phyloP scores from a whole-genome alignment of 2,888 invertebrate species.

The Meganola albula region DNA sequence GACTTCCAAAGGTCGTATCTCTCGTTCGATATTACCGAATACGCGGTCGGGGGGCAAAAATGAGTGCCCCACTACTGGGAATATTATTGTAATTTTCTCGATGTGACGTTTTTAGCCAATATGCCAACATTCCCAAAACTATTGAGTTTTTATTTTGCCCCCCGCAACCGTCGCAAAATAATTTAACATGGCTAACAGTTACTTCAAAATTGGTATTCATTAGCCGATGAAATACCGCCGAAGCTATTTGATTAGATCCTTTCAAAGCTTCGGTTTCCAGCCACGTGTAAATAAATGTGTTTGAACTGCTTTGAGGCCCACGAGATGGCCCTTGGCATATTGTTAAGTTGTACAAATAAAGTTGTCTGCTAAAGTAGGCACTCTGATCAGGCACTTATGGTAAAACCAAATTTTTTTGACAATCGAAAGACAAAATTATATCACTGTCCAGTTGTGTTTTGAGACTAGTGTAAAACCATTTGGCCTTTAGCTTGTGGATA shows the following conservation, averaged over 20 bases:
- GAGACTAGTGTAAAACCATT: constrained; percentile 15
- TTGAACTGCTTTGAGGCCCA: constrained; percentile 23
- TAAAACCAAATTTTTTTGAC: constrained; percentile 16
- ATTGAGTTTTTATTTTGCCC: constrained; percentile 29
- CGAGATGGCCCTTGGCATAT: constrained; percentile 34
- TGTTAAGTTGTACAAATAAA: constrained; percentile 36
- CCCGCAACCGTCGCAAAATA: constrained; percentile 26
- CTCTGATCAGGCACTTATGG: constrained; percentile 32
- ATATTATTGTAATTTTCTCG: constrained; percentile 17
- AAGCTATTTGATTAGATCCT: constrained; percentile 18
- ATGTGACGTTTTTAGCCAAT: constrained; percentile 19
- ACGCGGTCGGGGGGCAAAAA: constrained; percentile 26
- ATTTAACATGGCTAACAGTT: constrained; percentile 7
- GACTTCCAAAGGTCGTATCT: constrained; percentile 18
- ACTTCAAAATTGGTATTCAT: constrained; percentile 17
- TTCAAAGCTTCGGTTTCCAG: constrained; percentile 23
- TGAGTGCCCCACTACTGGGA: constrained; percentile 24
- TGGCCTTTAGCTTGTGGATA: constrained; percentile 18
- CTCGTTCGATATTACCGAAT: constrained; percentile 22
- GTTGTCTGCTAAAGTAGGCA: constrained; percentile 37
- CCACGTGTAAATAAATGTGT: constrained; percentile 27
- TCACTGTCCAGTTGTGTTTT: constrained; percentile 16
- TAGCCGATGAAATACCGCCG: constrained; percentile 20
- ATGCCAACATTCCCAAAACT: constrained; percentile 22
- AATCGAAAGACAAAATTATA: constrained; percentile 20